Percentiles rank a stretch among this genome's conserved stretches.
Conservation (phyloP, 2,797 vertebrate species). For the Apodemus agrarius region DNA sequence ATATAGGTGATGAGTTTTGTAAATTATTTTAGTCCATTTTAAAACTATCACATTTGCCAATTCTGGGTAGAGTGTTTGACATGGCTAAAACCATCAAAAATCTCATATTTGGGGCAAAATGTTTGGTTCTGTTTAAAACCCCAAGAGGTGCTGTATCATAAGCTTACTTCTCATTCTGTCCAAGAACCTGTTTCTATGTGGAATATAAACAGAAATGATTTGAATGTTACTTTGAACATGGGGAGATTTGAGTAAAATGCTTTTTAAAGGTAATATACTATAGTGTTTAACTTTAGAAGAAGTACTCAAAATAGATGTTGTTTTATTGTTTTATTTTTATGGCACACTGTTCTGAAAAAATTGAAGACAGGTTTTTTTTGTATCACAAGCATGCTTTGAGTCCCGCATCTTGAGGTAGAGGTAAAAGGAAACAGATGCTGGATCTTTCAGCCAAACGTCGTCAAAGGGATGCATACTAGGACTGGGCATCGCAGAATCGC, state of each 20-base stretch:
- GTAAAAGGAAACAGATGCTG: conserved; percentile 73
- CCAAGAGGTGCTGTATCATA: background rate
- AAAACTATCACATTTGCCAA: background rate
- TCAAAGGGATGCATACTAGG: conserved; percentile 48
- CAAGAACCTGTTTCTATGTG: background rate
- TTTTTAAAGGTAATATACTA: background rate
- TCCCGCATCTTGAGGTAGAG: conserved; percentile 63
- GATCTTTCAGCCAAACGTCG: conserved; percentile 78
- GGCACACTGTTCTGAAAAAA: background rate
- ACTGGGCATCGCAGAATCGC: conserved; percentile 70
- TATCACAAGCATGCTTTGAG: conserved; percentile 41
- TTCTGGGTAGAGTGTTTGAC: background rate
- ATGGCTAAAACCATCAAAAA: background rate
- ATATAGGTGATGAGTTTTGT: background rate
- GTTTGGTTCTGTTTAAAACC: background rate
- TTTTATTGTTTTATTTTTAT: background rate
- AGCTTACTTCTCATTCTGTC: background rate
- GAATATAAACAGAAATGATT: background rate
- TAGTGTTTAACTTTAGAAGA: background rate
- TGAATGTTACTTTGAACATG: background rate
- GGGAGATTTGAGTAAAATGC: background rate
- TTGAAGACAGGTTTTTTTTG: conserved; percentile 47
- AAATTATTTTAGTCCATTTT: background rate
- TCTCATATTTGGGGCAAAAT: background rate
- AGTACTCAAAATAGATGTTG: background rate